Base-by-base conservation (phyloP, 2,113 vertebrate species). In the Lagopus muta region DNA sequence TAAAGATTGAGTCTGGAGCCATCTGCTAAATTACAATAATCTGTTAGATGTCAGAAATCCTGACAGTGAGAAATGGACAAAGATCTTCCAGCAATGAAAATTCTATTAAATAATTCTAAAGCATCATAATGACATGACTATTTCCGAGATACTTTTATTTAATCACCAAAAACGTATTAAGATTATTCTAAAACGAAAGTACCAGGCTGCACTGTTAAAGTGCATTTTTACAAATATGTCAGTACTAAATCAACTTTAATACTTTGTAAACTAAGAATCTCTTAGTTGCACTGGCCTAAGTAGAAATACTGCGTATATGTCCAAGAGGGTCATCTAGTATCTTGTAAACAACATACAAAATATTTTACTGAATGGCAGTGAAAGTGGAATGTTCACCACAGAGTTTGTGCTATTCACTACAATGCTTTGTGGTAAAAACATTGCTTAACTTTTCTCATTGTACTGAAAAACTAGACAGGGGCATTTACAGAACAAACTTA, bases 1-100 rank as follows among this genome's bases (percentile, higher is more conserved):
- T 96, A 95, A 94, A 97, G 82, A 95, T 52, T 38, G 34, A 92
- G 92, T 91, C 92, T 86, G 90, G 88, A 93, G 96, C 97, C 98
- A 98, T 98, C 97, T 98, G 98, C 92, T 93, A 89, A 95, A 22
- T 94, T 89, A 94, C 89, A 97, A 91, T 97, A 97, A 98, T 98
- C 97, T 96, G 86, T 94, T 85, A 96, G 94, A 86, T 97, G 89
- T 96, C 95, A 91, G 83, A 97, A 97, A 91, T 96, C 90, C 47
- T 65, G 81, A 93, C 65, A 47, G 54, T 85, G 76, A 86, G 66
- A 96, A 94, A 94, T 78, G 66, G 83, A 84, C 76, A 90, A 93
- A 95, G 38, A 81, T 27, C 61, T 66, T 90, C 74, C 58, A 24
- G 57, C 32, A 10, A 72, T 38, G 4, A 85, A 78, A 93, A 57